phyloP scores from a whole-genome alignment of 1,140 invertebrate genomes.

The Drosophila neocordata region DNA sequence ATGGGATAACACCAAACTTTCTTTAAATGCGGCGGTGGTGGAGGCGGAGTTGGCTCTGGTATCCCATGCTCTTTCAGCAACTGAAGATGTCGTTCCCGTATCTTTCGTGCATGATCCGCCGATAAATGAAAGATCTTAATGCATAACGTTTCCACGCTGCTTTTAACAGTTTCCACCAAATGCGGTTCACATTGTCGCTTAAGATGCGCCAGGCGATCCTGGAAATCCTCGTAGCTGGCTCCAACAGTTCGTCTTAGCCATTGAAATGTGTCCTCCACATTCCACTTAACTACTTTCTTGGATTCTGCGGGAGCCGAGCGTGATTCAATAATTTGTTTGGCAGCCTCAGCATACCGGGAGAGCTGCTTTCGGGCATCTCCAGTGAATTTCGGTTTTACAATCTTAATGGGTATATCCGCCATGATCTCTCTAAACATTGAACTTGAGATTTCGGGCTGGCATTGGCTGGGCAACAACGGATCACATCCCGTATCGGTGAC shows the following conservation, averaged over 20 bases:
- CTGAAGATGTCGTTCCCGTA: slow-evolving; percentile 93
- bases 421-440: slow-evolving; percentile 99
- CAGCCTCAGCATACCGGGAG: slow-evolving; percentile 97
- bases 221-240: slow-evolving; percentile 97
- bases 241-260: slow-evolving; percentile 97
- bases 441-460: slow-evolving; percentile 95
- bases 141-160: slow-evolving; percentile 97
- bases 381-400: slow-evolving; percentile 96
- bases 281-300: slow-evolving; percentile 98
- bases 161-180: slow-evolving; percentile 95
- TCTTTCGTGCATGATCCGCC: slow-evolving; percentile 95
- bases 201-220: slow-evolving; percentile 87
- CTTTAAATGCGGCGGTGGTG: slow-evolving; percentile 88
- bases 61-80: slow-evolving; percentile 94
- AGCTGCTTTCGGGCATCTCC: slow-evolving; percentile 98
- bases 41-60: slow-evolving; percentile 88
- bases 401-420: slow-evolving; percentile 98
- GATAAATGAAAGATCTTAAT: slow-evolving; percentile 96
- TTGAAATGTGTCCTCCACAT: slow-evolving; percentile 98
- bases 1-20: slow-evolving; percentile 98
- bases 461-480: slow-evolving; percentile 94
- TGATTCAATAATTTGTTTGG: slow-evolving; percentile 98
- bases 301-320: slow-evolving; percentile 96
- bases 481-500: slow-evolving; percentile 94
- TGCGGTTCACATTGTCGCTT: slow-evolving; percentile 97